These are phyloP conservation scores for Denticeps clupeoides DNA, from an alignment of 2,797 vertebrate genomes.

Conservation along the genomic window DNA sequence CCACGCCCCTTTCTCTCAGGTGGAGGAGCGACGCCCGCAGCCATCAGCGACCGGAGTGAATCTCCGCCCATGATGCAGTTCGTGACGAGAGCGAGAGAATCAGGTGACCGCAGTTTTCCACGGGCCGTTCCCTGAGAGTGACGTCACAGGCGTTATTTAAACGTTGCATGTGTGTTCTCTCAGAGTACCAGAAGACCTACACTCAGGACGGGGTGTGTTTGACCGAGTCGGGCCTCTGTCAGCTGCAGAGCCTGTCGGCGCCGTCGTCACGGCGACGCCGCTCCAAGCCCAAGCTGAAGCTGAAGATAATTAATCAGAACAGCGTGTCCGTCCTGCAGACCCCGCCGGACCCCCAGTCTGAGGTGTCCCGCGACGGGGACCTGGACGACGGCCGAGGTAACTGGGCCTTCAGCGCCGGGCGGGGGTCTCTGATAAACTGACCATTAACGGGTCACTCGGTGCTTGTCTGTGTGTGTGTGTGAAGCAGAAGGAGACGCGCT, in stretches of 20 bases:
- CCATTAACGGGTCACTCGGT: neutral
- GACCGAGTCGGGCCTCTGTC: constrained; percentile 83
- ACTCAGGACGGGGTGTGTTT: constrained; percentile 95
- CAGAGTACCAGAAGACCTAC: constrained; percentile 82
- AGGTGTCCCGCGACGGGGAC: constrained; percentile 72
- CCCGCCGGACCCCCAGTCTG: constrained; percentile 66
- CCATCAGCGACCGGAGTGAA: too few species aligned
- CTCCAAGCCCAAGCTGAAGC: constrained; percentile 89
- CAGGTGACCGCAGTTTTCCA: neutral
- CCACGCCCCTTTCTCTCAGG: too few species aligned
- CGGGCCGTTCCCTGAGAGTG: neutral
- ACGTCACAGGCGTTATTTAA: too few species aligned
- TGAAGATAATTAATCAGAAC: constrained; percentile 98
- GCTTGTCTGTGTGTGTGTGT: constrained; percentile 1
- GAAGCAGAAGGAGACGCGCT: constrained; percentile 70
- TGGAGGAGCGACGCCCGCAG: too few species aligned
- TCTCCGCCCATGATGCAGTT: too few species aligned
- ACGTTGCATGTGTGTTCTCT: too few species aligned
- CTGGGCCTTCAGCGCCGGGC: neutral
- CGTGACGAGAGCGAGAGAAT: neutral
- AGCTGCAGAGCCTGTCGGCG: constrained; percentile 82
- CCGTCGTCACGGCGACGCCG: constrained; percentile 74
- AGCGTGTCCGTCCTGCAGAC: constrained; percentile 94
- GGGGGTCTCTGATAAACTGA: too few species aligned
- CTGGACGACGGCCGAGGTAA: constrained; percentile 76